Evolutionary conservation across 2,888 invertebrate genomes (phyloP), one percentile per base, ranked within the genome.

Genomic region (Abrostola tripartita): DNA sequence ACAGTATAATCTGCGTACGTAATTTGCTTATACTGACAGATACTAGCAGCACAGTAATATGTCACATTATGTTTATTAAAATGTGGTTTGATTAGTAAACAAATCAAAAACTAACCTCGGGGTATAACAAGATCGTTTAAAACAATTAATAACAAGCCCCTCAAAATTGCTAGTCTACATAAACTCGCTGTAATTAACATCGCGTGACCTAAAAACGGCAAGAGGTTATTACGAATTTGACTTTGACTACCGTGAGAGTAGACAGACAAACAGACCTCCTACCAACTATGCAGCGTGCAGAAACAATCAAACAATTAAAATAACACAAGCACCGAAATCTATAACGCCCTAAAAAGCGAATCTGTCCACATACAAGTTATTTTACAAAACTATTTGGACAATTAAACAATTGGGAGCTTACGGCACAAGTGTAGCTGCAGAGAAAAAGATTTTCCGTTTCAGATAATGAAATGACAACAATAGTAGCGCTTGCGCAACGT

Each of bases 381-480:
- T 88, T 88, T 85, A 85, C 85, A 86, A 85, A 87, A 89, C 84
- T 83, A 81, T 87, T 85, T 80, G 88, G 89, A 90, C 89, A 93
- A 92, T 92, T 93, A 92, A 91, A 94, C 93, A 94, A 94, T 94
- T 87, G 91, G 87, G 89, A 89, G 86, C 90, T 89, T 90, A 91
- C 90, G 78, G 87, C 90, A 89, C 81, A 85, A 86, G 89, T 88
- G 85, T 87, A 86, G 85, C 84, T 85, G 88, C 78, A 83, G 84
- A 90, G 91, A 93, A 94, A 93, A 93, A 94, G 94, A 94, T 94
- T 94, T 94, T 93, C 94, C 93, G 92, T 93, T 91, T 93, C 91
- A 94, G 94, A 94, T 93, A 94, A 92, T 93, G 88, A 90, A 92
- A 92, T 92, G 93, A 93, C 93, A 93, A 94, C 94, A 94, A 94